Conservation (phyloP, 2,797 vertebrate species). For the Scyliorhinus canicula region DNA sequence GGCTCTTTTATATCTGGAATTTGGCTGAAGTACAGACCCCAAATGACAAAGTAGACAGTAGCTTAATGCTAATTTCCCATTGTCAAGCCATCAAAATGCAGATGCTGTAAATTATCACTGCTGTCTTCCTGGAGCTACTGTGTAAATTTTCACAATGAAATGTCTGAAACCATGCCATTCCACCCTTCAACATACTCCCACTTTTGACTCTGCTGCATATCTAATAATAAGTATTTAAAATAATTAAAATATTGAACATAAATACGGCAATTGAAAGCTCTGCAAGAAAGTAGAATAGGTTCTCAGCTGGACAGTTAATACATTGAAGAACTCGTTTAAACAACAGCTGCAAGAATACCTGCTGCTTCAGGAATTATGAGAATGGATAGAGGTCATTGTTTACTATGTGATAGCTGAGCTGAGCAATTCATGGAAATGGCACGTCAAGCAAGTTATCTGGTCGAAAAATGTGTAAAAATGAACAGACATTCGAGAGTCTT, state of each 20-base stretch:
- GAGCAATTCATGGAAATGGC: neutral
- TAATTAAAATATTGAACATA: conserved; percentile 16
- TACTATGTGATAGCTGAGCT: neutral
- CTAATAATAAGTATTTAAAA: conserved; percentile 24
- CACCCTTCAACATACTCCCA: conserved; percentile 25
- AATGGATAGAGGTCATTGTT: neutral
- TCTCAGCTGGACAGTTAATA: neutral
- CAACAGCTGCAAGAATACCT: neutral
- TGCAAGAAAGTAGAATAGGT: neutral
- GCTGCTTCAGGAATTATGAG: neutral
- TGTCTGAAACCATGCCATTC: neutral
- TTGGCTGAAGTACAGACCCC: neutral
- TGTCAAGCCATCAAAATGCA: conserved; percentile 11
- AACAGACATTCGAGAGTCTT: neutral
- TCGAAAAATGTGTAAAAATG: neutral
- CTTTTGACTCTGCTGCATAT: conserved; percentile 17
- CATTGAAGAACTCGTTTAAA: neutral
- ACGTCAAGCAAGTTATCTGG: neutral
- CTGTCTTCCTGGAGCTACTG: neutral
- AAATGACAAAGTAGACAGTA: conserved; percentile 1
- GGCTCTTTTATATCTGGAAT: neutral
- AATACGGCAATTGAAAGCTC: neutral
- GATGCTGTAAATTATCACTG: conserved; percentile 25
- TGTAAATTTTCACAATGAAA: conserved; percentile 1
- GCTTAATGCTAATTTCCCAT: conserved; percentile 17